Evolutionary conservation across 2,888 invertebrate species (phyloP).

Genomic region (Pterobdella sp.): DNA sequence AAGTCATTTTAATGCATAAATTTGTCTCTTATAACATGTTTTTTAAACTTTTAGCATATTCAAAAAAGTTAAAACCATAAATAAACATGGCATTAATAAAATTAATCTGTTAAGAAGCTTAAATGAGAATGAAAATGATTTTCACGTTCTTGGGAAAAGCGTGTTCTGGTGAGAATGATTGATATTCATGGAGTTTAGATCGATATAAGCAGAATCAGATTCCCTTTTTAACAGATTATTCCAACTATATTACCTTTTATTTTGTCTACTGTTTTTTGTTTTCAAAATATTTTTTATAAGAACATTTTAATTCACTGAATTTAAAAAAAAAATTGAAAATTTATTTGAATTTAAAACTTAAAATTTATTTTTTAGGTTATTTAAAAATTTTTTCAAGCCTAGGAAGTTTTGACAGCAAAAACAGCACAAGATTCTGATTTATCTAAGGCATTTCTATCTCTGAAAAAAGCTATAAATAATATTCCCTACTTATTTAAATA

Average conservation of each 20-base stretch:
- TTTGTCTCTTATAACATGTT: no score
- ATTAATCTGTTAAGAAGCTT: background rate
- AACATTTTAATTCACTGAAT: background rate
- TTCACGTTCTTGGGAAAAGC: no score
- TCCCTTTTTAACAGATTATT: slow-evolving; percentile 8
- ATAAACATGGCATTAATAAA: background rate
- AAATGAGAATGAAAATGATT: no score
- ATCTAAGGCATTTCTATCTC: no score
- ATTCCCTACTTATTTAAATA: background rate
- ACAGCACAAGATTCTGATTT: background rate
- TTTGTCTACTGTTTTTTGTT: background rate
- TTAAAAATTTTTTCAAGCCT: background rate
- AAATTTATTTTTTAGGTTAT: background rate
- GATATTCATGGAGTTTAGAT: background rate
- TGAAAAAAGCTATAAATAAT: background rate
- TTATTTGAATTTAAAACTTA: background rate
- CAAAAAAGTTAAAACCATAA: no score
- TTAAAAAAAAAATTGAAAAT: background rate
- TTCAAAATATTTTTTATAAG: background rate
- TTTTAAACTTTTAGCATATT: no score
- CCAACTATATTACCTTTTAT: background rate
- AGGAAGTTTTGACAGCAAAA: background rate
- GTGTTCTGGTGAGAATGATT: background rate
- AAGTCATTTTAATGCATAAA: no score
- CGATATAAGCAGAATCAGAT: slow-evolving; percentile 3